A percentile compares a stretch with the other conserved stretches of the same genome.
These are phyloP conservation scores for Cosmia trapezina DNA, from an alignment of 2,888 invertebrate genomes.

Conservation along the genomic window DNA sequence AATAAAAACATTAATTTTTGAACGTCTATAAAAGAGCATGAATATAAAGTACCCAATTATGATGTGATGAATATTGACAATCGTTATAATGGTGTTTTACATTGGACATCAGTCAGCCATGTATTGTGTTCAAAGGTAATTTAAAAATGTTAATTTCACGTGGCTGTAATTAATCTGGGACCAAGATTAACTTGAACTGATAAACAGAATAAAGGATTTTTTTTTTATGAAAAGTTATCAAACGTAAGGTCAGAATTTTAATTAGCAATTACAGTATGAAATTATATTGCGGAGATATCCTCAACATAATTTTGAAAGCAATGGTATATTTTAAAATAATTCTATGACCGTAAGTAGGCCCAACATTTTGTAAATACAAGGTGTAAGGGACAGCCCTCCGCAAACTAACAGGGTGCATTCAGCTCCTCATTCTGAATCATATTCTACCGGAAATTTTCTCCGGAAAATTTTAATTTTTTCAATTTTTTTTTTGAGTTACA, in stretches of 20 bases:
- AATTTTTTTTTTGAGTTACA: too few species aligned
- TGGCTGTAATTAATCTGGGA: constrained; percentile 30
- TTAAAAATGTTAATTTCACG: constrained; percentile 40
- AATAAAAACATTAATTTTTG: constrained; percentile 34
- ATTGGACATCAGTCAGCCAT: constrained; percentile 25
- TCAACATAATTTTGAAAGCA: background rate
- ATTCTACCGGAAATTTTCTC: too few species aligned
- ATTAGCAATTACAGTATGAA: background rate
- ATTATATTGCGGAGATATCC: background rate
- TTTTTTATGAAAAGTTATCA: background rate
- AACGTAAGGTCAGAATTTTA: background rate
- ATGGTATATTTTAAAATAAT: too few species aligned
- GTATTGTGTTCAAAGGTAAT: constrained; percentile 2
- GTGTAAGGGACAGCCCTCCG: too few species aligned
- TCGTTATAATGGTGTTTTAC: constrained; percentile 27
- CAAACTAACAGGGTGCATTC: too few species aligned
- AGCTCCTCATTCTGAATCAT: too few species aligned
- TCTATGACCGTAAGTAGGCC: too few species aligned
- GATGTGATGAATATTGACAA: constrained; percentile 41
- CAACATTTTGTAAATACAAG: background rate
- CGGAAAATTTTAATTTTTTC: too few species aligned
- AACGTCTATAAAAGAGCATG: constrained; percentile 34
- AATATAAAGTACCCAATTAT: constrained; percentile 54
- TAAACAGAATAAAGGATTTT: constrained; percentile 5
- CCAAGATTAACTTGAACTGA: background rate